Evolutionary conservation across 1,140 invertebrate genomes (phyloP), one percentile per base, ranked within the genome.

Genomic region (Drosophila suzukii): DNA sequence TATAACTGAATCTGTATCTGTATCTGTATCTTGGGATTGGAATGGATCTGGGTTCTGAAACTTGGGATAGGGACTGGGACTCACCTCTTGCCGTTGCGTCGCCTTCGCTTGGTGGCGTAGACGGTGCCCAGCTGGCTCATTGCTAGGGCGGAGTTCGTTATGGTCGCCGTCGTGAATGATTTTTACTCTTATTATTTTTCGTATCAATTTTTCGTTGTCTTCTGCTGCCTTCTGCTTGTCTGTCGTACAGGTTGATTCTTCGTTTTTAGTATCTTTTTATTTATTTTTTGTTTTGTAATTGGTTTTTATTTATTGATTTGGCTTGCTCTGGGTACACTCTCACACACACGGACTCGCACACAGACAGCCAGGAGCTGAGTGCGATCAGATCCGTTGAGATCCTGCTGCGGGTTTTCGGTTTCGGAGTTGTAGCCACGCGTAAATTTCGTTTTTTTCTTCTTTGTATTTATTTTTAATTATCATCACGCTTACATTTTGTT

Each of bases 51-150:
- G n/a, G 13, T 8, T 20, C 13, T 15, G 39, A 41, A 15, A 81
- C 94, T 62, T 32, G 6, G 24, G 11, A 27, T 15, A 15, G 56
- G n/a, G 32, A 81, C 94, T 44, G 10, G 46, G 30, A 86, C 82
- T 93, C 93, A 98, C 98, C 97, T 98, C 94, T 98, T 98, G 76
- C 97, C 97, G 93, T 98, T 98, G 82, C 97, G 94, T 88, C 98
- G 94, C 91, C 98, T 94, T 83, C 98, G 93, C 93, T 98, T 99
- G 60, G 98, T 98, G 62, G 97, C 97, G 93, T 98, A 98, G 86
- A 98, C 98, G 79, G 98, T 98, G 68, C 97, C 97, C 77, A 98
- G 95, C 90, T 98, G 97, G 93, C 96, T 97, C 94, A 97, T 96
- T 78, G 90, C 90, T 79, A 91, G 78, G 86, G 90, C 90, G 83